phyloP scores from a whole-genome alignment of 1,140 invertebrate genomes.

The Achroia grisella region DNA sequence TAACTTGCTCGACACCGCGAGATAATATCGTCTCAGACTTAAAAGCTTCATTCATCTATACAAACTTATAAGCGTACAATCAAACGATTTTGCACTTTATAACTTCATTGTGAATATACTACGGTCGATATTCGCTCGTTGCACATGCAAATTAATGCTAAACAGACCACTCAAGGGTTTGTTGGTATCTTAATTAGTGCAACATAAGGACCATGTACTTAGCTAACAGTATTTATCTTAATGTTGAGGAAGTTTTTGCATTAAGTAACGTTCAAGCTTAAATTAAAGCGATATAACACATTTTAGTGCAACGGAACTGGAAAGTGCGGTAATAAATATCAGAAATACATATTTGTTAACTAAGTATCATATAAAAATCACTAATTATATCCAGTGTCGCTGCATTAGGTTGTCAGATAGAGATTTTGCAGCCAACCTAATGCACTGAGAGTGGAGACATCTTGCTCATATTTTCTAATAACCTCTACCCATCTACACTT shows the following conservation, averaged over 20 bases:
- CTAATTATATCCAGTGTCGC: too few species aligned
- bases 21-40: constrained; percentile 21
- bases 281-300: too few species aligned
- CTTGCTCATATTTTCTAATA: too few species aligned
- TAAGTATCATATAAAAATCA: too few species aligned
- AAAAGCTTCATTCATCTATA: constrained; percentile 48
- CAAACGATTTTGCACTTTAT: constrained; percentile 23
- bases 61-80: constrained; percentile 8
- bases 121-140: constrained; percentile 3
- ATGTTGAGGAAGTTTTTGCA: not conserved
- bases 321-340: too few species aligned
- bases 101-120: constrained; percentile 1
- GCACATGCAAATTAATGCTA: constrained; percentile 42
- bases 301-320: too few species aligned
- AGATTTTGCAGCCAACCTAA: too few species aligned
- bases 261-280: too few species aligned
- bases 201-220: constrained; percentile 29
- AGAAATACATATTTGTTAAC: too few species aligned
- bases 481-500: too few species aligned
- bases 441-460: too few species aligned
- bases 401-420: too few species aligned
- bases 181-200: constrained; percentile 54
- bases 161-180: constrained; percentile 31
- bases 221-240: constrained; percentile 2
- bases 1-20: constrained; percentile 31